These are phyloP conservation scores for Macrosiphum euphorbiae DNA, from an alignment of 2,888 invertebrate species.

Conservation along the genomic window DNA sequence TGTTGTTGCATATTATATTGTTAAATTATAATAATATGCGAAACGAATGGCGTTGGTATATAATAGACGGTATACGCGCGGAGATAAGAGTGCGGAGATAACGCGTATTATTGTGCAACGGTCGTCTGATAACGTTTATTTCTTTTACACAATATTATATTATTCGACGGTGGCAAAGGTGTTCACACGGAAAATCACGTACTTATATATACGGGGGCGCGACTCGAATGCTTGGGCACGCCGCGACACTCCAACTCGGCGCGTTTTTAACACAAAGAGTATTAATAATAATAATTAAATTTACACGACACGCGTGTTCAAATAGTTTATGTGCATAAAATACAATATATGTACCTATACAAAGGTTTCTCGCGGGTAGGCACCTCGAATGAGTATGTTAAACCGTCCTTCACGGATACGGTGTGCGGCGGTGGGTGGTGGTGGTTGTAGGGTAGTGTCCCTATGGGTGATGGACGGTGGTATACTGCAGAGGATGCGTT, in stretches of 20 bases:
- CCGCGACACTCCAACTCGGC: conserved; percentile 28
- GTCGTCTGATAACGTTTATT: not conserved
- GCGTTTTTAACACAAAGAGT: conserved; percentile 12
- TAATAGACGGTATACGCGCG: not conserved
- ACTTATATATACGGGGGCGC: conserved; percentile 19
- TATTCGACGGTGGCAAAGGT: not conserved
- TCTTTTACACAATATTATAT: not conserved
- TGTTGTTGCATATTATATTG: not conserved
- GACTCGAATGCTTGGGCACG: conserved; percentile 40
- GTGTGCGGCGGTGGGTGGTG: too few species aligned
- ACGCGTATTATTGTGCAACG: conserved; percentile 15
- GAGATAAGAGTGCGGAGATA: conserved; percentile 28
- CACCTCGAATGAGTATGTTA: too few species aligned
- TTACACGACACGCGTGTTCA: not conserved
- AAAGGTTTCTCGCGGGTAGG: too few species aligned
- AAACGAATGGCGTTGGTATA: not conserved
- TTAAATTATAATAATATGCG: not conserved
- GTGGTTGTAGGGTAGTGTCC: too few species aligned
- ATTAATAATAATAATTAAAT: not conserved
- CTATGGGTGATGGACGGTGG: too few species aligned
- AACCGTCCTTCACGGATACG: too few species aligned
- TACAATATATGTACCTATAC: not conserved
- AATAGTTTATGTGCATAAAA: not conserved
- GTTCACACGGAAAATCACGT: conserved; percentile 64
- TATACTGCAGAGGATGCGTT: too few species aligned